A percentile compares a stretch with the other conserved stretches of the same genome.
Evolutionary conservation across 2,113 vertebrate species (phyloP).

Genomic region (Ahaetulla prasina): DNA sequence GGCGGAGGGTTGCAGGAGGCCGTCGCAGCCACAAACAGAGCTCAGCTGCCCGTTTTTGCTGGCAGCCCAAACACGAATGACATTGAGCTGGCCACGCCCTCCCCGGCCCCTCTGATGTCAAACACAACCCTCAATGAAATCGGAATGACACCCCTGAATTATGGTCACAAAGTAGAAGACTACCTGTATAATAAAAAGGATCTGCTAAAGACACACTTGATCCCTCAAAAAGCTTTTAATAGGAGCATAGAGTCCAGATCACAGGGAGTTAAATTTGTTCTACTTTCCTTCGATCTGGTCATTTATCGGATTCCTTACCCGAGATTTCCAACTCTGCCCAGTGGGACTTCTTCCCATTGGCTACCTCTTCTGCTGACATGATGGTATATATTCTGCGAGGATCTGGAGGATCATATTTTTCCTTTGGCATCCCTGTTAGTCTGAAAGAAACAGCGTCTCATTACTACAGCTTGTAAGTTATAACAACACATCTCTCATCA

Average conservation of each 20-base stretch:
- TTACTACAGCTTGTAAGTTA: neutral
- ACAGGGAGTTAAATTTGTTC: neutral
- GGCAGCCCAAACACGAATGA: no score
- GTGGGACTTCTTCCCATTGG: slow-evolving; percentile 94
- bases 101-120: accelerated
- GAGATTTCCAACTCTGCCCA: slow-evolving; percentile 98
- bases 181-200: neutral
- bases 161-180: neutral
- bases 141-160: no score
- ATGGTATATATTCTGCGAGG: slow-evolving; percentile 98
- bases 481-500: neutral
- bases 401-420: slow-evolving; percentile 99
- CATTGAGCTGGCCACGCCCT: no score
- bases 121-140: no score
- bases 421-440: slow-evolving; percentile 99
- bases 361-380: slow-evolving; percentile 97
- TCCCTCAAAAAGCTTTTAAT: neutral
- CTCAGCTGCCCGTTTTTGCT: no score
- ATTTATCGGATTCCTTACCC: slow-evolving; percentile 73
- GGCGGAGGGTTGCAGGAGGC: no score
- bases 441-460: slow-evolving; percentile 61
- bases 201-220: neutral
- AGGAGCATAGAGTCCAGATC: neutral
- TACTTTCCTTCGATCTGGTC: neutral
- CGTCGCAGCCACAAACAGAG: no score